phyloP scores from a whole-genome alignment of 2,113 vertebrate species.

The Dromaius novaehollandiae region DNA sequence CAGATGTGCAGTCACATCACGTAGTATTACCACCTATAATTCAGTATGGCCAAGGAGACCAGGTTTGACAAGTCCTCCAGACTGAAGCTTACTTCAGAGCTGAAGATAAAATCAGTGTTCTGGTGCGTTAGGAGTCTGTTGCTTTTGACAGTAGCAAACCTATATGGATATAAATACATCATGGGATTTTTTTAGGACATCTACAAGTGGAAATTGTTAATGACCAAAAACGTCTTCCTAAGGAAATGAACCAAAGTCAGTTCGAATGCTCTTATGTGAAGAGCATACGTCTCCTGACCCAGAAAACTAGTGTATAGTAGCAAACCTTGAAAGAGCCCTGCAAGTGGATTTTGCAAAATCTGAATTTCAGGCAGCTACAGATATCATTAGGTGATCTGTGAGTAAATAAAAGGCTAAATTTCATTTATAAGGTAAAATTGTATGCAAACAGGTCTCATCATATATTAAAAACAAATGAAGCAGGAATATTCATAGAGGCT shows the following conservation, averaged over 20 bases:
- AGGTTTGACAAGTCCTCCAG: slow-evolving; percentile 7
- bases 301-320: background rate
- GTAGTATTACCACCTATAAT: background rate
- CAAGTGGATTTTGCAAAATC: background rate
- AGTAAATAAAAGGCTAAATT: background rate
- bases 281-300: background rate
- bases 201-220: background rate
- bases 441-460: background rate
- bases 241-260: background rate
- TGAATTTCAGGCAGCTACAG: background rate
- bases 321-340: background rate
- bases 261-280: background rate
- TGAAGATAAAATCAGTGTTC: slow-evolving; percentile 31
- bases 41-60: background rate
- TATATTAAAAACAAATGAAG: background rate
- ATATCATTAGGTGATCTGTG: background rate
- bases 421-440: background rate
- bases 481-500: background rate
- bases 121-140: slow-evolving; percentile 16
- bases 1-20: background rate
- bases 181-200: background rate
- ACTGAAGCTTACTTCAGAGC: slow-evolving; percentile 21
- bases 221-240: background rate
- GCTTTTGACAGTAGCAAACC: slow-evolving; percentile 24
- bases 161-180: background rate